Conservation (phyloP, 2,113 vertebrate genomes). For the Charadrius vociferus region DNA sequence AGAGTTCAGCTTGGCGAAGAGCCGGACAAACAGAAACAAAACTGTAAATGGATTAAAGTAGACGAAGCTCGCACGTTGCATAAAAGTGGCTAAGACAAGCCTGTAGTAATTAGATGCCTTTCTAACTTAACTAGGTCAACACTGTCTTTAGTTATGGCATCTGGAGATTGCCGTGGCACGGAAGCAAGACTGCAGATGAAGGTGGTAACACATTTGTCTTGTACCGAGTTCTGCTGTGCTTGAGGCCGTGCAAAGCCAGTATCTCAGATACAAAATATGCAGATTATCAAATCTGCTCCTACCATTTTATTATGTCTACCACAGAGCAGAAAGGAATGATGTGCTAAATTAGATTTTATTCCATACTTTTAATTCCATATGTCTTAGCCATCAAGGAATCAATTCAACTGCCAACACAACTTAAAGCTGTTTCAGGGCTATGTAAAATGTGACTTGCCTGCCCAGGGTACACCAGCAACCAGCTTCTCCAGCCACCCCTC, state of each 20-base stretch:
- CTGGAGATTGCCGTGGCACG: neutral
- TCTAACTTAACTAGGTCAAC: neutral
- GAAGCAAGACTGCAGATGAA: neutral
- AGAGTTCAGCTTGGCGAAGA: neutral
- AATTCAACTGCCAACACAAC: neutral
- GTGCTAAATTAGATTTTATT: neutral
- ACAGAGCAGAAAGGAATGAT: neutral
- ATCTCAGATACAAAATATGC: neutral
- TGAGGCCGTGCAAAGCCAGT: neutral
- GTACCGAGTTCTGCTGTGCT: neutral
- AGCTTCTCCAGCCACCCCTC: neutral
- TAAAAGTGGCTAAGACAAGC: neutral
- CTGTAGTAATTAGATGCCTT: neutral
- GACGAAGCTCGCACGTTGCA: neutral
- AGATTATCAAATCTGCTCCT: conserved; percentile 8
- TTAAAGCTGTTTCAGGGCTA: neutral
- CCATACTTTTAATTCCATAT: neutral
- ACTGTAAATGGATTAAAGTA: neutral
- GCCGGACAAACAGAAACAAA: neutral
- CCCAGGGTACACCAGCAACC: neutral
- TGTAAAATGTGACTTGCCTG: neutral
- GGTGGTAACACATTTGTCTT: conserved; percentile 9
- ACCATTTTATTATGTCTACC: neutral
- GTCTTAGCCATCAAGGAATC: neutral
- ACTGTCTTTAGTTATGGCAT: neutral